These are phyloP conservation scores for Palythoa grandiflora DNA, from an alignment of 92 coral and sea anemone species.

Conservation along the genomic window DNA sequence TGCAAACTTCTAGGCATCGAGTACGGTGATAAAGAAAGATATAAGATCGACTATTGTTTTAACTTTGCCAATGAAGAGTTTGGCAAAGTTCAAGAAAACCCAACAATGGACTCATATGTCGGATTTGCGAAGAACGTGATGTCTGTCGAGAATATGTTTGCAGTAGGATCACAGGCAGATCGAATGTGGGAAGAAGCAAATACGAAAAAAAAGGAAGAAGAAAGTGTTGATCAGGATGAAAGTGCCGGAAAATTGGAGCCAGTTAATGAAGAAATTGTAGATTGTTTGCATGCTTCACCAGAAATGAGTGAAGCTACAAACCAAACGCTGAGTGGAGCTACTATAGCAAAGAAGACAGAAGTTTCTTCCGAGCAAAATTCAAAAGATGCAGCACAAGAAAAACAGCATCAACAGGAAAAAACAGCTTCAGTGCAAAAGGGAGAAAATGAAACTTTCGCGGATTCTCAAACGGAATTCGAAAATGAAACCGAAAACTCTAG, in stretches of 20 bases:
- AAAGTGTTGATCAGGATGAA: background rate
- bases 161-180: constrained; percentile 3
- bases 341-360: background rate
- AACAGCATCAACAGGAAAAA: constrained; percentile 7
- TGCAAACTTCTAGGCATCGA: constrained; percentile 18
- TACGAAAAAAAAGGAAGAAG: background rate
- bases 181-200: constrained; percentile 19
- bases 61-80: constrained; percentile 23
- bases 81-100: no score
- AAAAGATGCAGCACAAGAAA: no score
- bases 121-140: constrained; percentile 5
- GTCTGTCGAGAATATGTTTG: constrained; percentile 4
- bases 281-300: no score
- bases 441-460: constrained; percentile 22
- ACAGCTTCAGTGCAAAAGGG: background rate
- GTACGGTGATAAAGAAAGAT: constrained; percentile 54
- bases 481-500: background rate
- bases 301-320: background rate
- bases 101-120: no score
- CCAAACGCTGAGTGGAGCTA: background rate
- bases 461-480: no score
- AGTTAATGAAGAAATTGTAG: no score
- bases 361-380: background rate
- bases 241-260: background rate
- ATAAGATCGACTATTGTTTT: constrained; percentile 14